phyloP scores from a whole-genome alignment of 2,113 vertebrate genomes.

The Chamaea fasciata region DNA sequence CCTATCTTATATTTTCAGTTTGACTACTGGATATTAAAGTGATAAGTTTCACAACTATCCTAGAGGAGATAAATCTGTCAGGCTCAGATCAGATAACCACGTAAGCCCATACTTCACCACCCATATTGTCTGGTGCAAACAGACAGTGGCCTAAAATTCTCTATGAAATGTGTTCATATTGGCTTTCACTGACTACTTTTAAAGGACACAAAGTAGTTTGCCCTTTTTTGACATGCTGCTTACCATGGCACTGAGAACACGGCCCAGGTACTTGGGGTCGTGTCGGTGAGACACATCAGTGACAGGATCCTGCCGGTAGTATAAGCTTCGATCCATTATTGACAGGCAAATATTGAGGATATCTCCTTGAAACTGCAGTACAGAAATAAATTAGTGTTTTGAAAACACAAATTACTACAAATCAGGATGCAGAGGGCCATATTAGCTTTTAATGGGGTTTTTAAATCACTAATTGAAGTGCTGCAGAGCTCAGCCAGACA shows the following conservation, averaged over 20 bases:
- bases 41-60: neutral
- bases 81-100: neutral
- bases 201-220: neutral
- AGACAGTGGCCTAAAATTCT: neutral
- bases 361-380: conserved; percentile 70
- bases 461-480: neutral
- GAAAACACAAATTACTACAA: neutral
- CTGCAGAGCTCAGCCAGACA: neutral
- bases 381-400: neutral
- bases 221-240: neutral
- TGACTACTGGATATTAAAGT: neutral
- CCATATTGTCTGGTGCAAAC: neutral
- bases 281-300: conserved; percentile 65
- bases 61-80: neutral
- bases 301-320: conserved; percentile 61
- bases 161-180: neutral
- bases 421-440: neutral
- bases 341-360: conserved; percentile 69
- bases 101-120: neutral
- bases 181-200: neutral
- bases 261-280: conserved; percentile 72
- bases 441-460: neutral
- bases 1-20: neutral
- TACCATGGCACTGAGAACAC: conserved; percentile 80
- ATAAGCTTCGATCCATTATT: conserved; percentile 71